A percentile compares a stretch with the other conserved stretches of the same genome.
Evolutionary conservation across 1,140 invertebrate genomes (phyloP).

Genomic region (Cyrtorhinus lividipennis): DNA sequence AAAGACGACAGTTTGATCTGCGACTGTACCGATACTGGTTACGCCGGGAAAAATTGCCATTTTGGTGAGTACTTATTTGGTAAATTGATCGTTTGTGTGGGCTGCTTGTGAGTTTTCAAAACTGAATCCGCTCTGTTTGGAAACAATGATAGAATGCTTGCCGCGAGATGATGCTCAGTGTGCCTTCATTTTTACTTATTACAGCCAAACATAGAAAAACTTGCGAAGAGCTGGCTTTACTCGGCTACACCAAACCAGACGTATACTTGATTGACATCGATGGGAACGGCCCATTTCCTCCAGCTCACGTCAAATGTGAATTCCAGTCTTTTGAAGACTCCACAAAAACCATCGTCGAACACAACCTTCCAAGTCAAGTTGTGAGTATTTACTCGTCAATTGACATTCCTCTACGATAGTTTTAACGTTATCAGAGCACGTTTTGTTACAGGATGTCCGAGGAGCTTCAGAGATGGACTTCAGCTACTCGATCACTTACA

Average conservation of each 20-base stretch:
- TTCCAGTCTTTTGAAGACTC: conserved; percentile 72
- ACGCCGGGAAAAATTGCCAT: conserved; percentile 82
- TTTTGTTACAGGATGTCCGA: conserved; percentile 48
- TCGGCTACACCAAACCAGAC: conserved; percentile 70
- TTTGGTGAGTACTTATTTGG: conserved; percentile 45
- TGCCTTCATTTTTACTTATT: too few species aligned
- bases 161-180: too few species aligned
- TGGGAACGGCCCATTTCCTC: conserved; percentile 77
- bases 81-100: neutral
- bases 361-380: conserved; percentile 79
- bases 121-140: neutral
- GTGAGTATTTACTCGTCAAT: conserved; percentile 29
- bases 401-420: too few species aligned
- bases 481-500: conserved; percentile 67
- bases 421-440: neutral
- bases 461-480: conserved; percentile 59
- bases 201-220: conserved; percentile 70
- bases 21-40: conserved; percentile 72
- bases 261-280: conserved; percentile 84
- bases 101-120: neutral
- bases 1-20: conserved; percentile 74
- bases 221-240: conserved; percentile 76
- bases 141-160: too few species aligned
- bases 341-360: conserved; percentile 80
- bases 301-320: conserved; percentile 78